Conservation (phyloP, 1,140 invertebrate genomes). For the Drosophila tani region DNA sequence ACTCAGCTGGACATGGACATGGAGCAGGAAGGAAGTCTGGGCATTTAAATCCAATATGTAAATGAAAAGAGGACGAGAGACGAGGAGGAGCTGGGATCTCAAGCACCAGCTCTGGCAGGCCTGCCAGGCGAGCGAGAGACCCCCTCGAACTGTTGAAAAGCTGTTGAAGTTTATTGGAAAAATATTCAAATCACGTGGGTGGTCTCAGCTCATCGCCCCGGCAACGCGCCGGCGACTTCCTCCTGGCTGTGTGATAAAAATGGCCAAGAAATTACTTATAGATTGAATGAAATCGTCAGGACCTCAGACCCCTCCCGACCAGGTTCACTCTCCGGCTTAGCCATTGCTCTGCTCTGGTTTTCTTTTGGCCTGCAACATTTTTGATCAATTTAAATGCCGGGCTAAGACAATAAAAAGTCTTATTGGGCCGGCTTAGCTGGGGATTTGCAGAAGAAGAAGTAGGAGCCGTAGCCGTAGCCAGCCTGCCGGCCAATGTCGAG, state of each 20-base stretch:
- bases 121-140: constrained; percentile 8
- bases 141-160: constrained; percentile 71
- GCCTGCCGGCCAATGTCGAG: not conserved
- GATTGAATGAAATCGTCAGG: constrained; percentile 79
- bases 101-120: constrained; percentile 15
- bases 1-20: constrained; percentile 64
- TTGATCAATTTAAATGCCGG: constrained; percentile 79
- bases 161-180: constrained; percentile 84
- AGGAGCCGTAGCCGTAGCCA: not conserved
- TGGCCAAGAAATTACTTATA: constrained; percentile 79
- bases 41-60: constrained; percentile 82
- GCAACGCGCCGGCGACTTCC: constrained; percentile 33
- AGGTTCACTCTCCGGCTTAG: constrained; percentile 17
- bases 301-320: constrained; percentile 18
- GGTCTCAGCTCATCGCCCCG: constrained; percentile 66
- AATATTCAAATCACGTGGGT: constrained; percentile 84
- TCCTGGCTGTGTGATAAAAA: constrained; percentile 68
- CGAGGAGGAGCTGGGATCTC: constrained; percentile 25
- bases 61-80: constrained; percentile 58
- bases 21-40: constrained; percentile 49
- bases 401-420: constrained; percentile 77
- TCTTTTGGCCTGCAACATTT: constrained; percentile 47
- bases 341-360: constrained; percentile 11
- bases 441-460: constrained; percentile 47
- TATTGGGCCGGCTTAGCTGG: constrained; percentile 61